These are phyloP conservation scores for Paracanthobrama guichenoti DNA, from an alignment of 2,113 vertebrate genomes.

Conservation along the genomic window DNA sequence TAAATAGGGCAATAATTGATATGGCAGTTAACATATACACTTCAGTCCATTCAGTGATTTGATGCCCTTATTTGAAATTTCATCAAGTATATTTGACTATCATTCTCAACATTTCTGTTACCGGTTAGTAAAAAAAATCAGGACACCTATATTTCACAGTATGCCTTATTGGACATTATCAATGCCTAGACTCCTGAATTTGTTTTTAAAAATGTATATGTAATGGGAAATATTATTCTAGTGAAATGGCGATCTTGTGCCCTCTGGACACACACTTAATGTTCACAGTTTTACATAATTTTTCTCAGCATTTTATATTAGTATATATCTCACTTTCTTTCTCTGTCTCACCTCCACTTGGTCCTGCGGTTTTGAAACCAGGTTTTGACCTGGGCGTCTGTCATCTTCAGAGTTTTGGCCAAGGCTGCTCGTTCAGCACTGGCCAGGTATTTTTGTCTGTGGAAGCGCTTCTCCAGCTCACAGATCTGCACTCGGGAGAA, in stretches of 20 bases:
- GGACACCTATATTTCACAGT: neutral
- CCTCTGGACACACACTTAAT: neutral
- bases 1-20: neutral
- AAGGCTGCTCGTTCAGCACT: slow-evolving; percentile 76
- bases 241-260: neutral
- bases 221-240: neutral
- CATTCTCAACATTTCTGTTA: neutral
- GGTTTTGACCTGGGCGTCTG: slow-evolving; percentile 76
- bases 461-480: slow-evolving; percentile 74
- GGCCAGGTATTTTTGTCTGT: slow-evolving; percentile 81
- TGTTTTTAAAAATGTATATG: neutral
- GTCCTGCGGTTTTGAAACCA: slow-evolving; percentile 74
- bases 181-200: neutral
- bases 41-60: neutral
- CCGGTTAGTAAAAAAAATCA: neutral
- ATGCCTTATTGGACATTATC: neutral
- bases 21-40: neutral
- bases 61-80: neutral
- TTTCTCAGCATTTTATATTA: neutral
- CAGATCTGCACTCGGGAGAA: slow-evolving; percentile 70
- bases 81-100: neutral
- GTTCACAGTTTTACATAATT: neutral
- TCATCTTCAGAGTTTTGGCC: slow-evolving; percentile 80
- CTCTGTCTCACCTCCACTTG: slow-evolving; percentile 73
- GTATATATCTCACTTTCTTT: neutral